phyloP scores from a whole-genome alignment of 1,140 invertebrate species.

The Mya arenaria region DNA sequence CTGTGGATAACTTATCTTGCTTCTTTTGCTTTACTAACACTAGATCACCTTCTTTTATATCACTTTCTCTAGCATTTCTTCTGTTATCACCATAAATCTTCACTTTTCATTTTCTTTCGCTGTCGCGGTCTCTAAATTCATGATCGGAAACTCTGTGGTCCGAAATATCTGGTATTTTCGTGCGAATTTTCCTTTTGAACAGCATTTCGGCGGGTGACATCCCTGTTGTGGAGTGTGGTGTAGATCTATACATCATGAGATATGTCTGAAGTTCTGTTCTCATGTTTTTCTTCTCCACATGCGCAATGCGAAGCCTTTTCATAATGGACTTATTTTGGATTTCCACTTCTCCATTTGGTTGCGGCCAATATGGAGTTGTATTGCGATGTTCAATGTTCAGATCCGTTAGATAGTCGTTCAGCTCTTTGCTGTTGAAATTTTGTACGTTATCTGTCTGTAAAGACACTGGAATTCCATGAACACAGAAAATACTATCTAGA shows the following conservation, averaged over 20 bases:
- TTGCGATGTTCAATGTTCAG: slow-evolving; percentile 42
- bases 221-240: slow-evolving; percentile 42
- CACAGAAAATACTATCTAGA: too few relatives aligned
- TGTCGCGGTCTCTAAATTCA: too few relatives aligned
- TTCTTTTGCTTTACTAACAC: too few relatives aligned
- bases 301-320: slow-evolving; percentile 54
- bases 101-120: slow-evolving; percentile 53
- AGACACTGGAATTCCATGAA: slow-evolving; percentile 38
- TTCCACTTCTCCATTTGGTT: slow-evolving; percentile 62
- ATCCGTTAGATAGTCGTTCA: slow-evolving; percentile 26
- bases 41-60: slow-evolving; percentile 32
- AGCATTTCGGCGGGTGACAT: slow-evolving; percentile 54
- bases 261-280: too few relatives aligned
- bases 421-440: slow-evolving; percentile 38
- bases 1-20: too few relatives aligned
- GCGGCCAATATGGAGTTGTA: slow-evolving; percentile 54
- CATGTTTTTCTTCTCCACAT: slow-evolving; percentile 46
- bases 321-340: slow-evolving; percentile 51
- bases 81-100: slow-evolving; percentile 52
- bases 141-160: slow-evolving; percentile 37
- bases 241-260: slow-evolving; percentile 39
- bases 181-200: slow-evolving; percentile 56
- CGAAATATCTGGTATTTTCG: slow-evolving; percentile 52
- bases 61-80: slow-evolving; percentile 3
- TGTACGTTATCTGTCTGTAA: slow-evolving; percentile 34